Evolutionary conservation across 2,888 invertebrate species (phyloP), one percentile per base, ranked within the genome.

Genomic region (Ischnura elegans): DNA sequence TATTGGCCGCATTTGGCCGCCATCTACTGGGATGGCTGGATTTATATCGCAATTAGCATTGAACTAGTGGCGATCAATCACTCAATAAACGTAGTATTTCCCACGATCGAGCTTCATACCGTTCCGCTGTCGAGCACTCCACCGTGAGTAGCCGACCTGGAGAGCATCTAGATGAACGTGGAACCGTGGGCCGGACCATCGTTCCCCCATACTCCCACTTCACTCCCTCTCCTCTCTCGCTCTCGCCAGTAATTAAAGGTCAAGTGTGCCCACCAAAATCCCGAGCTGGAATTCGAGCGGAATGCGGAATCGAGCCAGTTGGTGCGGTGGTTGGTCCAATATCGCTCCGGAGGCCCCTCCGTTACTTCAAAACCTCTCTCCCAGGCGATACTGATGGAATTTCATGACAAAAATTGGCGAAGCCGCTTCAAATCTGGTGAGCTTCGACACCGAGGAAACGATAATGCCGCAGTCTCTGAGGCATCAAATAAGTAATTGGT

Each of bases 321-420:
- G 76, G 76, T 13, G 8, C 10, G 76, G 29, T 76, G 76, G 76
- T 13, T 36, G 36, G n/a, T 29, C 36, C 76, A 76, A 76, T 76
- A 36, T 29, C 76, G 29, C 36, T 25, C 76, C 0, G 51, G 8
- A 36, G 29, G 36, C 8, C 36, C 10, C 36, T 36, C 36, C 76
- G 76, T 36, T 76, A 76, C 36, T 76, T 76, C 76, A 8, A 76
- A n/a, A 29, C 76, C 76, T 76, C 76, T 76, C 76, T n/a, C n/a
- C n/a, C n/a, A n/a, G n/a, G 76, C 36, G 8, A 36, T 36, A 16
- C 76, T 36, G 8, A 29, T 76, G 2, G 66, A 36, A 6, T 76
- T 76, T 76, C 10, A 76, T 76, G 8, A 76, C 76, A 76, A 10
- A 76, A 61, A 36, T 76, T 36, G 36, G 36, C 76, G 36, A 29